Evolutionary conservation across 2,888 invertebrate species (phyloP).

Genomic region (Auanema freiburgensis): DNA sequence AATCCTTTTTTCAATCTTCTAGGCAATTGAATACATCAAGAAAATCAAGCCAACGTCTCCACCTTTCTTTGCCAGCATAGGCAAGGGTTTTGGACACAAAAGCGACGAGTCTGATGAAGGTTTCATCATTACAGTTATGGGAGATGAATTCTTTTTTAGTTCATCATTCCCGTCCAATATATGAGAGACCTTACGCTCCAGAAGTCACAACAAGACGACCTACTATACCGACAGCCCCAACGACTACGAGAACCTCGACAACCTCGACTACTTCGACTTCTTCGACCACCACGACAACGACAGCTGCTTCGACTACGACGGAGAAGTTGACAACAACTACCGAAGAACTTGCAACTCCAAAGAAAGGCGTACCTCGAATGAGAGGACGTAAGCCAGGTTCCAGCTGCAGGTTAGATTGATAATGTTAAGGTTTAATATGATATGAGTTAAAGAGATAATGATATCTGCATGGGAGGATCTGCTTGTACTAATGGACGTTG

Average conservation of each 20-base stretch:
- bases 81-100: not conserved
- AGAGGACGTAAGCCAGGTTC: no score
- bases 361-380: no score
- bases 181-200: not conserved
- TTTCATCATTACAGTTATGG: no score
- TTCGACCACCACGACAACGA: no score
- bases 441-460: conserved; percentile 16
- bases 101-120: not conserved
- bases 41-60: not conserved
- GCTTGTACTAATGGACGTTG: conserved; percentile 46
- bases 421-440: no score
- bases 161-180: not conserved
- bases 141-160: not conserved
- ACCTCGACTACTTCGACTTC: no score
- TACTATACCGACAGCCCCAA: not conserved
- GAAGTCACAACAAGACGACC: conserved; percentile 1
- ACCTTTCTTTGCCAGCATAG: not conserved
- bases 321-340: no score
- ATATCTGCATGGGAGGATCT: conserved; percentile 45
- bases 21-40: not conserved
- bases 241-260: not conserved
- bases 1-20: not conserved
- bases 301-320: no score
- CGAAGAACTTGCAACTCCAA: no score
- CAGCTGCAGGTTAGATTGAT: no score